Percentiles rank a stretch among this genome's conserved stretches.
Conservation (phyloP, 1,140 invertebrate species). For the roundworm (Caenorhabditis elegans) region DNA sequence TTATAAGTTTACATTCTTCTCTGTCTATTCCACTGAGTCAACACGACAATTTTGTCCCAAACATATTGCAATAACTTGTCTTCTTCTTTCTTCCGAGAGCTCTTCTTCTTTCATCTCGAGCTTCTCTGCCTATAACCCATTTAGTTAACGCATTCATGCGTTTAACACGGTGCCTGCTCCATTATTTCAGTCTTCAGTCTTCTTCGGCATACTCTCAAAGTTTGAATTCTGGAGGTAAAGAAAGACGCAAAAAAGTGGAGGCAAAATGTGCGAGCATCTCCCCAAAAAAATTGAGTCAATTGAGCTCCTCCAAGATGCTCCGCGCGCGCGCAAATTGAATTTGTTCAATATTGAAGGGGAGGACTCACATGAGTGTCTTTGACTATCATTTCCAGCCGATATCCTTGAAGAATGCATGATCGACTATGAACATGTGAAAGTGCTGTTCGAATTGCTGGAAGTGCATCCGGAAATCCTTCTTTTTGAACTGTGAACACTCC, state of each 20-base stretch:
- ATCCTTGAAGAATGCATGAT: conserved; percentile 54
- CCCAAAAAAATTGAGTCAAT: conserved; percentile 22
- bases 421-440: conserved; percentile 54
- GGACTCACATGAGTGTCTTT: conserved; percentile 61
- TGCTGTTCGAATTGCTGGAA: conserved; percentile 57
- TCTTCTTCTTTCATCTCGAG: not conserved
- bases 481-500: conserved; percentile 34
- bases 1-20: too few relatives aligned
- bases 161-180: not conserved
- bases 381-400: conserved; percentile 56
- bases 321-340: conserved; percentile 3
- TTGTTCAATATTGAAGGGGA: conserved; percentile 31
- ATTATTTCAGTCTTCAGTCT: not conserved
- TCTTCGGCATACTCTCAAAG: not conserved
- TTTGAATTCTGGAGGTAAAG: not conserved
- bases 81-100: not conserved
- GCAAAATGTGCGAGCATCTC: not conserved
- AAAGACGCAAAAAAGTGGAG: not conserved
- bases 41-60: too few relatives aligned
- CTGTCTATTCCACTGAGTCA: too few relatives aligned
- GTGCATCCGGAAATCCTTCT: conserved; percentile 39
- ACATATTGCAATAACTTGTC: not conserved
- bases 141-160: conserved; percentile 33
- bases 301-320: not conserved
- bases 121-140: not conserved